These are phyloP conservation scores for Campopleginae sp. DNA, from an alignment of 2,888 invertebrate species.

Conservation along the genomic window DNA sequence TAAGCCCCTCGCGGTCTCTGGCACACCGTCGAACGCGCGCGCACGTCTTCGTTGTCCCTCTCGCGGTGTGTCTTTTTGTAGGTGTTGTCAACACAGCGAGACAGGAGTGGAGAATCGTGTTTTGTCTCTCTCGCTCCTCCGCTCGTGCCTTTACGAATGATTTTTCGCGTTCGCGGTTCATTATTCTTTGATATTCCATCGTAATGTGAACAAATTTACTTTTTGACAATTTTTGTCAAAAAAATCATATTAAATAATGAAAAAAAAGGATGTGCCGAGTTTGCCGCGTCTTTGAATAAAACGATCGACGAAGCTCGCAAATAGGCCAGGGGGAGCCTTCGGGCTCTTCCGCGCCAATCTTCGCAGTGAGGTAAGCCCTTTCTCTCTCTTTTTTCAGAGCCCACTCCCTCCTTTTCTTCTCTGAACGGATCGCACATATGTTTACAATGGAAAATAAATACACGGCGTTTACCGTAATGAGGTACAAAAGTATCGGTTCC, in stretches of 20 bases:
- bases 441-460: constrained; percentile 10
- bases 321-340: constrained; percentile 16
- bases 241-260: not conserved
- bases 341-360: constrained; percentile 61
- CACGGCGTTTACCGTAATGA: not conserved
- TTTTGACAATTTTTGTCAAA: not conserved
- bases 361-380: constrained; percentile 51
- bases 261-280: constrained; percentile 24
- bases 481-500: not conserved
- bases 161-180: not conserved
- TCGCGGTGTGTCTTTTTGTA: constrained; percentile 32
- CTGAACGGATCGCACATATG: constrained; percentile 4
- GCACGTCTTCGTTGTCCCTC: constrained; percentile 6
- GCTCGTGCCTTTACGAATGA: not conserved
- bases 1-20: constrained; percentile 16
- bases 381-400: not conserved
- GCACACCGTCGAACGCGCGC: constrained; percentile 36
- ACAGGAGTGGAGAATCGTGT: constrained; percentile 7
- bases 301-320: constrained; percentile 44
- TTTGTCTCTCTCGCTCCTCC: constrained; percentile 19
- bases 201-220: not conserved
- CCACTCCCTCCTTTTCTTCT: not conserved
- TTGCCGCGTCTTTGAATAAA: constrained; percentile 38
- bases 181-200: not conserved
- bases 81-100: constrained; percentile 52